phyloP scores from a whole-genome alignment of 53 echinoderm and acorn worm species.

The Crossaster papposus region DNA sequence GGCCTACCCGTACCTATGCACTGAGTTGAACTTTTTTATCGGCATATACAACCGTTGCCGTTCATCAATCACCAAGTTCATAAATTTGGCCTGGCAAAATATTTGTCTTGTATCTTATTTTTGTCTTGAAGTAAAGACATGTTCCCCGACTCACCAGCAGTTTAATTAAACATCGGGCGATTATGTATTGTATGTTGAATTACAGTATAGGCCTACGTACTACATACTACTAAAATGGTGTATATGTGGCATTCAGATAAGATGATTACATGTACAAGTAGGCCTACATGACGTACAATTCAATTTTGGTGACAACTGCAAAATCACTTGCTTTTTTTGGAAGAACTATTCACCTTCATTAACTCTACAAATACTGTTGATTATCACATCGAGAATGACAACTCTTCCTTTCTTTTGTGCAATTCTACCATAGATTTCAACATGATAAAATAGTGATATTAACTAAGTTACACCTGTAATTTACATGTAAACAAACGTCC shows the following conservation, averaged over 20 bases:
- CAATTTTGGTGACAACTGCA: background rate
- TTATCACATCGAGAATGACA: background rate
- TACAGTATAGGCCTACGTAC: background rate
- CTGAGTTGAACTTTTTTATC: no score
- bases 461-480: background rate
- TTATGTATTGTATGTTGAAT: background rate
- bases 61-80: constrained; percentile 42
- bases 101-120: constrained; percentile 5
- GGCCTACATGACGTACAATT: no score
- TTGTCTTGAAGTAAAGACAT: background rate
- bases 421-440: background rate
- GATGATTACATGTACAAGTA: no score
- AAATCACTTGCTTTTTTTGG: background rate
- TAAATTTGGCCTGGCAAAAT: constrained; percentile 50
- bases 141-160: background rate
- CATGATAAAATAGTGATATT: background rate
- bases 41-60: background rate
- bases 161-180: background rate
- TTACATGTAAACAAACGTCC: constrained; percentile 17
- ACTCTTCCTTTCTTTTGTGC: background rate
- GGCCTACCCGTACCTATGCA: background rate
- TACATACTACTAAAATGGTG: no score
- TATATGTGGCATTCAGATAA: no score
- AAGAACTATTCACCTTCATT: background rate
- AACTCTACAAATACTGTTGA: background rate